Conservation (phyloP, 2,888 invertebrate species). For the Tetropium fuscum region DNA sequence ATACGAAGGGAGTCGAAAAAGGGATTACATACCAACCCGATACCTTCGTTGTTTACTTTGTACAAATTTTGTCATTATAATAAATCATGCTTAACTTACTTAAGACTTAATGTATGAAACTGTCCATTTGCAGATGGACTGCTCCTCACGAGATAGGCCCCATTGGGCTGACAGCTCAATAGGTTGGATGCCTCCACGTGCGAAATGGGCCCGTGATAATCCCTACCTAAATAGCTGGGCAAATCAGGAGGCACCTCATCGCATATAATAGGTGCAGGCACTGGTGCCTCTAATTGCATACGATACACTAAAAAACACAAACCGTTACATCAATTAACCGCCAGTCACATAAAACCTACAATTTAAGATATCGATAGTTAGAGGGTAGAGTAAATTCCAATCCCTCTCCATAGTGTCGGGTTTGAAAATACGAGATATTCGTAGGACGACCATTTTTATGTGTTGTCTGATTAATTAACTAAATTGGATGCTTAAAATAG, state of each 20-base stretch:
- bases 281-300: constrained; percentile 87
- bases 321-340: constrained; percentile 13
- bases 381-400: constrained; percentile 52
- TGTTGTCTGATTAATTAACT: constrained; percentile 21
- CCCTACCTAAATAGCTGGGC: constrained; percentile 77
- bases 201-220: constrained; percentile 89
- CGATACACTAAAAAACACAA: constrained; percentile 77
- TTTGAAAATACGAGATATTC: constrained; percentile 33
- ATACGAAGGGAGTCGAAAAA: no score
- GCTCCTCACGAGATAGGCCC: constrained; percentile 87
- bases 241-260: constrained; percentile 67
- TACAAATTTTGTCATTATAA: neutral
- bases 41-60: no score
- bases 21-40: no score
- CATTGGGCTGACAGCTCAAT: constrained; percentile 76
- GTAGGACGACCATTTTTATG: constrained; percentile 44
- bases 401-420: constrained; percentile 38
- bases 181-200: constrained; percentile 81
- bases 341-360: constrained; percentile 38
- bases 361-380: constrained; percentile 46
- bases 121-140: constrained; percentile 79
- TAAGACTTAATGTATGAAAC: constrained; percentile 87
- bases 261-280: constrained; percentile 79
- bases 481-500: constrained; percentile 31
- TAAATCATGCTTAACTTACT: constrained; percentile 66